A percentile compares a stretch with the other conserved stretches of the same genome.
Conservation (phyloP, 2,113 vertebrate species). For the human (Homo sapiens) region GRCh38 chr2:145345001-145345500, state of each 20-base stretch:
- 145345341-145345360: conserved; percentile 36
- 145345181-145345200: background rate
- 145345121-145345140: background rate
- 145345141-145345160: background rate
- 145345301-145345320: conserved; percentile 33
- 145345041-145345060: background rate
- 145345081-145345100: background rate
- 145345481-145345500: conserved; percentile 44
- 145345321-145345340: conserved; percentile 46
- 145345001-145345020: background rate
- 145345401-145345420: conserved; percentile 47
- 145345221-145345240: background rate
- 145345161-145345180: background rate
- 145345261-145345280: background rate
- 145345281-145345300: background rate
- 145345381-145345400: conserved; percentile 54
- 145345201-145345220: background rate
- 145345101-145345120: background rate
- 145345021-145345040: background rate
- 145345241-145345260: conserved; percentile 2
- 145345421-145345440: conserved; percentile 29
- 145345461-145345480: background rate
- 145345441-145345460: conserved; percentile 22
- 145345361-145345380: conserved; percentile 58
- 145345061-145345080: background rate